Percentiles rank a stretch among this genome's conserved stretches.
Conservation (phyloP, 2,888 invertebrate species). For the Marasmarcha lunaedactyla region DNA sequence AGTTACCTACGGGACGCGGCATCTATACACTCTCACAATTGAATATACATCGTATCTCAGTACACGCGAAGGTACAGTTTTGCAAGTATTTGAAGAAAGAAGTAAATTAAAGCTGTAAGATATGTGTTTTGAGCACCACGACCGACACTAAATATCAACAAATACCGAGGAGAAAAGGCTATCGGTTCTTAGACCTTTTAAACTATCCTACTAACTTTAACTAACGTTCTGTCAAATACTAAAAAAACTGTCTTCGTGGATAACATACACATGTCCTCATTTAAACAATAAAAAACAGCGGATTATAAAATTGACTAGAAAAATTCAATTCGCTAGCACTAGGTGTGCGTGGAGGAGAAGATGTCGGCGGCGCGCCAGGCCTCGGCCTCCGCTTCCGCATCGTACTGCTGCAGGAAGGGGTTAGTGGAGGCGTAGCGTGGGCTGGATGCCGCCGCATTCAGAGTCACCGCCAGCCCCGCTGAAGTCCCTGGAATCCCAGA, state of each 20-base stretch:
- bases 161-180: too few relatives aligned
- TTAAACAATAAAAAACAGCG: constrained; percentile 63
- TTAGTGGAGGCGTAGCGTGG: constrained; percentile 67
- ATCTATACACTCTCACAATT: constrained; percentile 55
- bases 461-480: constrained; percentile 73
- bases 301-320: constrained; percentile 69
- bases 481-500: constrained; percentile 70
- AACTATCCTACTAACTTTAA: too few relatives aligned
- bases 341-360: constrained; percentile 61
- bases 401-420: constrained; percentile 72
- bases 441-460: constrained; percentile 44
- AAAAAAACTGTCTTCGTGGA: too few relatives aligned
- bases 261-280: too few relatives aligned
- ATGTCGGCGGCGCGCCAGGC: constrained; percentile 60
- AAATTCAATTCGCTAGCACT: constrained; percentile 63
- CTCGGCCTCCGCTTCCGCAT: constrained; percentile 61
- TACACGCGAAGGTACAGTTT: constrained; percentile 15
- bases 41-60: constrained; percentile 63
- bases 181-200: too few relatives aligned
- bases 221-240: too few relatives aligned
- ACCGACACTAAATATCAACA: too few relatives aligned
- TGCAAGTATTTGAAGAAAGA: too few relatives aligned
- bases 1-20: constrained; percentile 49
- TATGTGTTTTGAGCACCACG: too few relatives aligned
- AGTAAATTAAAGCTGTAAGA: too few relatives aligned